Evolutionary conservation across 2,113 vertebrate genomes (phyloP).

Genomic region (Xyliphius kryptos): DNA sequence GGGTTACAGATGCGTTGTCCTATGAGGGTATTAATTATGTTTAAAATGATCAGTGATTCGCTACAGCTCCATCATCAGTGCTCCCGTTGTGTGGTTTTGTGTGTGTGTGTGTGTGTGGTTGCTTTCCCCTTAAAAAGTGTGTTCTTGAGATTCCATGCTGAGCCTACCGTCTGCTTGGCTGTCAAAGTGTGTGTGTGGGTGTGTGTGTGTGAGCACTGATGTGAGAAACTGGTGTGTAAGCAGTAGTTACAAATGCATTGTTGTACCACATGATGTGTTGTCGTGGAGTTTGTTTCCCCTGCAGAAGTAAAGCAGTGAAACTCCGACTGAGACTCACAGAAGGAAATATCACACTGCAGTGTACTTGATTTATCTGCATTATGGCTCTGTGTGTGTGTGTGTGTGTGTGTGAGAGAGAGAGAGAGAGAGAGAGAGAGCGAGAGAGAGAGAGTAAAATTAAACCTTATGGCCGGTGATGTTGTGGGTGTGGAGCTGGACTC

Average conservation of each 20-base stretch:
- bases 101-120: slow-evolving; percentile 11
- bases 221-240: slow-evolving; percentile 30
- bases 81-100: slow-evolving; percentile 18
- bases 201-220: slow-evolving; percentile 16
- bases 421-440: background rate
- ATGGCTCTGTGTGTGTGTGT: slow-evolving; percentile 13
- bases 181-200: slow-evolving; percentile 27
- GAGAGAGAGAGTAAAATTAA: background rate
- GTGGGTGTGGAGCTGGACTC: no score
- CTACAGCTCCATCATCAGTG: background rate
- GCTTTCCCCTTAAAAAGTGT: slow-evolving; percentile 27
- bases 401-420: slow-evolving; percentile 3
- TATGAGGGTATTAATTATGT: slow-evolving; percentile 2
- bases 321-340: slow-evolving; percentile 23
- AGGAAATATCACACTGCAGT: background rate
- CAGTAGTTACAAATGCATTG: slow-evolving; percentile 41
- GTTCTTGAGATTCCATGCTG: slow-evolving; percentile 32
- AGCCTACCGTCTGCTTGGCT: slow-evolving; percentile 38
- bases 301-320: slow-evolving; percentile 27
- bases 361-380: background rate
- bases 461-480: no score
- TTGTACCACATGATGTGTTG: slow-evolving; percentile 37
- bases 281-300: slow-evolving; percentile 35
- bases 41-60: slow-evolving; percentile 6
- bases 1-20: background rate